Base-by-base conservation (phyloP, 2,888 invertebrate species). In the Drosophila ezoana region DNA sequence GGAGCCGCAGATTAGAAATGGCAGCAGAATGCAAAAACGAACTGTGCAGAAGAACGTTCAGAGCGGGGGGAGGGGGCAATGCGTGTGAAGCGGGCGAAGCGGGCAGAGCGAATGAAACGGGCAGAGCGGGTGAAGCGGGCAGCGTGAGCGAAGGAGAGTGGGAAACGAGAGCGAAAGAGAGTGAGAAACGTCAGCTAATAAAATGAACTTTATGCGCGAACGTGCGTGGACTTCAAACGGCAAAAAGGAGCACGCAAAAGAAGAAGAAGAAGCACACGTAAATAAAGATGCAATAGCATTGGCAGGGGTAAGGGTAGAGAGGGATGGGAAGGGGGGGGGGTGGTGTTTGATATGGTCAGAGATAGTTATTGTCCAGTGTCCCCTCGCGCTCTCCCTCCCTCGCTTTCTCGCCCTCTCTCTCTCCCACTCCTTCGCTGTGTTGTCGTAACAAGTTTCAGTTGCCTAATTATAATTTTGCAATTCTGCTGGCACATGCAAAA, bases 381-480 rank as follows among this genome's bases (percentile, higher is more conserved):
- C 56, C 18, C 14, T 18, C 14, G 28, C 20, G 18, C 35, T n/a
- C 35, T n/a, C 28, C 2, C 18, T 8, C 35, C n/a, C 1, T 10
- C 14, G 3, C 13, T 38, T 23, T 16, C 23, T 3, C 16, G 10
- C 32, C 10, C 11, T 3, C 16, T 13, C 32, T 13, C 11, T 20
- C 11, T 23, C 38, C n/a, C 16, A 28, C 54, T 40, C n/a, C 53
- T 47, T 58, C n/a, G 38, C 28, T 28, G 8, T 62, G 48, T 52
- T 62, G 49, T 53, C 67, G 49, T n/a, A 59, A 32, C 52, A 62
- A 72, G 59, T 59, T 58, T 45, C 72, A 73, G 67, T 68, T 86
- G 81, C 69, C 89, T 84, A 89, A 89, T 84, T 84, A 84, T 84
- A 88, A 84, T 84, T 84, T 84, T 84, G 84, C 87, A 78, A 78